phyloP scores from a whole-genome alignment of 2,888 invertebrate species.

The Philonicus albiceps region DNA sequence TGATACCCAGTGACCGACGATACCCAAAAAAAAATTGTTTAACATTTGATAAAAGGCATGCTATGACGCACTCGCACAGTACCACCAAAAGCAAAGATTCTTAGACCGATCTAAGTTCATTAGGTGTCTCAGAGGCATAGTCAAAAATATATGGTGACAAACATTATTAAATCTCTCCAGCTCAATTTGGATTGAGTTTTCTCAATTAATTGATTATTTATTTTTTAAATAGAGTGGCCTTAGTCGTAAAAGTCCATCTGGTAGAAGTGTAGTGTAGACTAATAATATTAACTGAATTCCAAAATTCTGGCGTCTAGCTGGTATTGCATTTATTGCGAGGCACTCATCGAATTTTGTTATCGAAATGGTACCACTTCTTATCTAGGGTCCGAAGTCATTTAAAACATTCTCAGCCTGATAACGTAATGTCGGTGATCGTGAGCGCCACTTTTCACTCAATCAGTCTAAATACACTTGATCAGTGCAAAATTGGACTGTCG shows the following conservation, averaged over 20 bases:
- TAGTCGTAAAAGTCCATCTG: neutral
- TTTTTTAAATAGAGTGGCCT: neutral
- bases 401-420: constrained; percentile 24
- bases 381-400: constrained; percentile 26
- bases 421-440: neutral
- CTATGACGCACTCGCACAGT: neutral
- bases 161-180: neutral
- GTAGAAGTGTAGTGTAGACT: neutral
- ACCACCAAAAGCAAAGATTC: neutral
- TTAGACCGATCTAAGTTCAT: neutral
- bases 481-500: constrained; percentile 12
- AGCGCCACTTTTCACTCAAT: constrained; percentile 5
- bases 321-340: neutral
- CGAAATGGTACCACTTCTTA: constrained; percentile 29
- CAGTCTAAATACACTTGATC: neutral
- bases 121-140: neutral
- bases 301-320: neutral
- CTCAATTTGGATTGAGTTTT: neutral
- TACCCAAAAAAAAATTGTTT: neutral
- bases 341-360: constrained; percentile 12
- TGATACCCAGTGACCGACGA: neutral
- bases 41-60: neutral
- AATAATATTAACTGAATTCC: neutral
- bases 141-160: neutral
- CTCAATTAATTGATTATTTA: neutral